These are phyloP conservation scores for Dryobates pubescens DNA, from an alignment of 2,797 vertebrate species.

Conservation along the genomic window DNA sequence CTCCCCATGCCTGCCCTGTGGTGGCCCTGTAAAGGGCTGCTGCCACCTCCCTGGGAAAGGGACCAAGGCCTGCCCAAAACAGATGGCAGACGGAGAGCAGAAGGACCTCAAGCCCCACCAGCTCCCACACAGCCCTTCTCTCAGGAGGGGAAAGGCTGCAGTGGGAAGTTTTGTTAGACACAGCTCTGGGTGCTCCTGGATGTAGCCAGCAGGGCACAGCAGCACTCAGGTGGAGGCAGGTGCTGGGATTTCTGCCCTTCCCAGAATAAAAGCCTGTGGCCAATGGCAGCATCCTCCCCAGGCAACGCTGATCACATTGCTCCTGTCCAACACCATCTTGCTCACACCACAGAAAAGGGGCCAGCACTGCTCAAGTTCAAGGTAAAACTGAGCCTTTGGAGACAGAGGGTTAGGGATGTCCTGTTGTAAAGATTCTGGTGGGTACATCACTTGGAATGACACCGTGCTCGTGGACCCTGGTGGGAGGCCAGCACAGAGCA, in stretches of 20 bases:
- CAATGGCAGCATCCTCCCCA: fast-evolving
- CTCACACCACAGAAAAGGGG: not conserved
- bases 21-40: not conserved
- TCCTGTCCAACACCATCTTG: not conserved
- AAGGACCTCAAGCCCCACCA: not conserved
- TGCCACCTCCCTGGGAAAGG: conserved; percentile 21
- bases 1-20: not conserved
- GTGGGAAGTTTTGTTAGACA: not conserved
- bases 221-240: not conserved
- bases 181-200: fast-evolving
- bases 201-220: not conserved
- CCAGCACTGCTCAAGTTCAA: fast-evolving
- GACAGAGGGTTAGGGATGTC: not conserved
- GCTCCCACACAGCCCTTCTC: not conserved
- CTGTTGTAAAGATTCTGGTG: not conserved
- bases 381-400: not conserved
- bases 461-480: not conserved
- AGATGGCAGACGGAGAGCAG: not conserved
- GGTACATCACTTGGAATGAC: not conserved
- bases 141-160: not conserved
- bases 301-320: fast-evolving
- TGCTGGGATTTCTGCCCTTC: not conserved
- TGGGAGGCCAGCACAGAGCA: not conserved
- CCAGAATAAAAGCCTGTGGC: fast-evolving
- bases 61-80: conserved; percentile 22